A percentile compares a stretch with the other conserved stretches of the same genome.
Evolutionary conservation across 2,888 invertebrate genomes (phyloP).

Genomic region (Notodonta dromedarius): DNA sequence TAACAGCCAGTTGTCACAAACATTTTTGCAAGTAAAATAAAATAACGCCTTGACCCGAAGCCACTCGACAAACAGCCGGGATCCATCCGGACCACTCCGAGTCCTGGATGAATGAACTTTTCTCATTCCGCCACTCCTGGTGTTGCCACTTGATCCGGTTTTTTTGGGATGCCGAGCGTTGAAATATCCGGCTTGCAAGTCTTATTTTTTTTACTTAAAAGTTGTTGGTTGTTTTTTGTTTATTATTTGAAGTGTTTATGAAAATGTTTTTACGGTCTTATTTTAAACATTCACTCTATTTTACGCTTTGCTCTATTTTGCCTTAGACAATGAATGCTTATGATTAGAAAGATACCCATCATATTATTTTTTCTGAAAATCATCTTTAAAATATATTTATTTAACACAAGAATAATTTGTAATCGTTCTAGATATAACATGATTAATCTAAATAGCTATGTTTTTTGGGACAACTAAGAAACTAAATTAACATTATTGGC

Average conservation of each 20-base stretch:
- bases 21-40: neutral
- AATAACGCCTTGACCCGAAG: conserved; percentile 2
- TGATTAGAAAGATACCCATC: too few relatives aligned
- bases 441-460: too few relatives aligned
- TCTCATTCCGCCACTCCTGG: conserved; percentile 52
- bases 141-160: conserved; percentile 47
- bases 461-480: too few relatives aligned
- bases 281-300: too few relatives aligned
- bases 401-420: too few relatives aligned
- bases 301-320: too few relatives aligned
- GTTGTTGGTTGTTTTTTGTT: neutral
- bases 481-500: too few relatives aligned
- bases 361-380: too few relatives aligned
- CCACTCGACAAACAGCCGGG: conserved; percentile 23
- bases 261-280: too few relatives aligned
- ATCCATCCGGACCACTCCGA: conserved; percentile 23
- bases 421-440: too few relatives aligned
- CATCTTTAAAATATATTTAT: too few relatives aligned
- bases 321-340: too few relatives aligned
- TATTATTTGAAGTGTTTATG: neutral
- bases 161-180: conserved; percentile 35
- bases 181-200: conserved; percentile 32
- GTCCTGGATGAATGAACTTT: conserved; percentile 51
- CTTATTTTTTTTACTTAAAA: conserved; percentile 23
- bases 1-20: neutral